Percentiles rank a stretch among this genome's conserved stretches.
Conservation (phyloP, 2,797 vertebrate genomes). For the Micromesistius poutassou region DNA sequence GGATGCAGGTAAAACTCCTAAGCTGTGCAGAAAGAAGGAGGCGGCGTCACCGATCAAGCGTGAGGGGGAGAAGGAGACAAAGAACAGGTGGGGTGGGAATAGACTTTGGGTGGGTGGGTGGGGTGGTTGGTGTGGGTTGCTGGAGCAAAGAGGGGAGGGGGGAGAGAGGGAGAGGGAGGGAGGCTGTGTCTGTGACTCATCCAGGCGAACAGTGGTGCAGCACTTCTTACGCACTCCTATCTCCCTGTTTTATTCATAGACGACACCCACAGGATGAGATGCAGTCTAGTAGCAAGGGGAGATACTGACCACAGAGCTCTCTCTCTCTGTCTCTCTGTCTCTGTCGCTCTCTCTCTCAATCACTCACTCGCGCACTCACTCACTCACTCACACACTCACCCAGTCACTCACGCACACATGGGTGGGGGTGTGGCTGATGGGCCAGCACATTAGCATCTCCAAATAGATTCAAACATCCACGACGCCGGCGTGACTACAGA, state of each 20-base stretch:
- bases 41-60: slow-evolving; percentile 15
- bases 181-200: slow-evolving; percentile 35
- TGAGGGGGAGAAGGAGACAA: not conserved
- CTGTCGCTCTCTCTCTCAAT: slow-evolving; percentile 8
- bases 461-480: not conserved
- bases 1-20: not conserved
- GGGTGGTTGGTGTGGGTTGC: slow-evolving; percentile 6
- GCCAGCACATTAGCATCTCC: slow-evolving; percentile 6
- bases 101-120: slow-evolving; percentile 43
- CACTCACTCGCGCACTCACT: slow-evolving; percentile 2
- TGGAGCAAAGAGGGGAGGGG: slow-evolving; percentile 39
- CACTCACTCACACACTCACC: not conserved
- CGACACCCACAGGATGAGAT: slow-evolving; percentile 21
- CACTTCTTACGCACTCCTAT: slow-evolving; percentile 53
- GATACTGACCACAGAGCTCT: not conserved
- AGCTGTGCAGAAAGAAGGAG: slow-evolving; percentile 4
- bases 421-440: not conserved
- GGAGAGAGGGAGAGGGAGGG: not conserved
- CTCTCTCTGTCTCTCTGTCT: not conserved
- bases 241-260: slow-evolving; percentile 54
- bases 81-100: slow-evolving; percentile 26
- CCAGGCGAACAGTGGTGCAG: slow-evolving; percentile 42
- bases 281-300: not conserved
- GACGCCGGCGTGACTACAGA: not conserved
- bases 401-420: not conserved